Evolutionary conservation across 2,797 vertebrate genomes (phyloP).

Genomic region (Rhinophrynus dorsalis): DNA sequence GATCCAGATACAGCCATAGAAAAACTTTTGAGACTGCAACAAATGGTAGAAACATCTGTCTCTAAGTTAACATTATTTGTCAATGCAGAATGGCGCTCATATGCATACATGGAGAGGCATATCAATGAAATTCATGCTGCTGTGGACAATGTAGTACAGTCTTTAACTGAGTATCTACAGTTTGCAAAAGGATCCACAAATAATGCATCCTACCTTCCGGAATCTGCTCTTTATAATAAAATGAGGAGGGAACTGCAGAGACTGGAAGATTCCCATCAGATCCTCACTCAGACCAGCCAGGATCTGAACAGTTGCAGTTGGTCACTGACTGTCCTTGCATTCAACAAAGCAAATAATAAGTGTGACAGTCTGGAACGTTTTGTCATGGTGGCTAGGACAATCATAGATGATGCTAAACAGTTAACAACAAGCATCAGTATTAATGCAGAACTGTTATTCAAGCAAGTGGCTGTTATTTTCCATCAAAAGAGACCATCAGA

Average conservation of each 20-base stretch:
- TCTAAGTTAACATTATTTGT: constrained; percentile 72
- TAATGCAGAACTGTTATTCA: constrained; percentile 83
- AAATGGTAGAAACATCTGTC: constrained; percentile 74
- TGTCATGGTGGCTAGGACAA: constrained; percentile 87
- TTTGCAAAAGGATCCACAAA: constrained; percentile 79
- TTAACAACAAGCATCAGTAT: constrained; percentile 82
- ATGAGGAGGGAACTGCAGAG: constrained; percentile 85
- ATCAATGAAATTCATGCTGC: constrained; percentile 77
- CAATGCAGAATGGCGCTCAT: constrained; percentile 83
- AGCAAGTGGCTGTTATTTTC: constrained; percentile 58
- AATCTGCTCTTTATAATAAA: constrained; percentile 81
- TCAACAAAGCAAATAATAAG: constrained; percentile 78
- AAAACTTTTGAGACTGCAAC: constrained; percentile 78
- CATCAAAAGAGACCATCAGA: constrained; percentile 61
- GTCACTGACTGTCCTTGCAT: constrained; percentile 76
- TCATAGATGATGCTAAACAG: constrained; percentile 88
- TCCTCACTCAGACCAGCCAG: constrained; percentile 84
- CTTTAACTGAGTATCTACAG: constrained; percentile 78
- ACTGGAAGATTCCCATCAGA: constrained; percentile 91
- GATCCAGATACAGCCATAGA: constrained; percentile 86
- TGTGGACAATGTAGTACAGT: constrained; percentile 79
- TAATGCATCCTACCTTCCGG: constrained; percentile 79
- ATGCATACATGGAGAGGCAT: constrained; percentile 82
- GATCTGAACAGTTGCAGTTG: constrained; percentile 80
- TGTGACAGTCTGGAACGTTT: constrained; percentile 89